phyloP scores from a whole-genome alignment of 2,113 vertebrate genomes.

The Coracopsis vasa region DNA sequence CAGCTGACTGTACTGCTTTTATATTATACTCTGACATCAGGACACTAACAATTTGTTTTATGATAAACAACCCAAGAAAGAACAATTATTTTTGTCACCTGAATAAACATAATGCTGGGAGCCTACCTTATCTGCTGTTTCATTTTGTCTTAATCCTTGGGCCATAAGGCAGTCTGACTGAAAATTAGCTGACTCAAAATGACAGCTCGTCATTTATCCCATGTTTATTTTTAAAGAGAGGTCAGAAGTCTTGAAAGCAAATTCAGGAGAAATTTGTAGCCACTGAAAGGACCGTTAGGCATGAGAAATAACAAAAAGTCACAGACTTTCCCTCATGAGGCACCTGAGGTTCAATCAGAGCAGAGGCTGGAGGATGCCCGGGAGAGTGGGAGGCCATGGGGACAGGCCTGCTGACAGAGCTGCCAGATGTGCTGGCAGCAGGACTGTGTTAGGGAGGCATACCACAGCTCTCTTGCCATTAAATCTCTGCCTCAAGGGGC shows the following conservation, averaged over 20 bases:
- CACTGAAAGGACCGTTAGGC: not conserved
- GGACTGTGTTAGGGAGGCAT: not conserved
- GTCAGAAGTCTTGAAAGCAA: not conserved
- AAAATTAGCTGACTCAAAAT: not conserved
- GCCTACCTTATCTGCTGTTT: not conserved
- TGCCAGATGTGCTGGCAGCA: constrained; percentile 24
- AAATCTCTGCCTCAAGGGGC: not conserved
- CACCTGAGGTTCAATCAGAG: not conserved
- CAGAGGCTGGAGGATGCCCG: not conserved
- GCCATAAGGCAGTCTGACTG: not conserved
- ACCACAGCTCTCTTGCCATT: not conserved
- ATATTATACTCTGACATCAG: not conserved
- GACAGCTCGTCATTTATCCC: not conserved
- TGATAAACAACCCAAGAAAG: not conserved
- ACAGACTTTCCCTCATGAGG: not conserved
- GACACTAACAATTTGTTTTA: not conserved
- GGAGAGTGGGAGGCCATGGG: not conserved
- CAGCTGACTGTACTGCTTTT: not conserved
- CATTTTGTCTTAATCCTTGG: not conserved
- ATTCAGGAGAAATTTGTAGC: not conserved
- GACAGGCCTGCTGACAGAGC: not conserved
- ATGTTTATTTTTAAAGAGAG: not conserved
- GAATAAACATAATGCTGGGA: not conserved
- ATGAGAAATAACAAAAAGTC: not conserved
- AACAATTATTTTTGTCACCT: not conserved